Conservation (phyloP, 2,888 invertebrate genomes). For the Didymodactylos carnosus region DNA sequence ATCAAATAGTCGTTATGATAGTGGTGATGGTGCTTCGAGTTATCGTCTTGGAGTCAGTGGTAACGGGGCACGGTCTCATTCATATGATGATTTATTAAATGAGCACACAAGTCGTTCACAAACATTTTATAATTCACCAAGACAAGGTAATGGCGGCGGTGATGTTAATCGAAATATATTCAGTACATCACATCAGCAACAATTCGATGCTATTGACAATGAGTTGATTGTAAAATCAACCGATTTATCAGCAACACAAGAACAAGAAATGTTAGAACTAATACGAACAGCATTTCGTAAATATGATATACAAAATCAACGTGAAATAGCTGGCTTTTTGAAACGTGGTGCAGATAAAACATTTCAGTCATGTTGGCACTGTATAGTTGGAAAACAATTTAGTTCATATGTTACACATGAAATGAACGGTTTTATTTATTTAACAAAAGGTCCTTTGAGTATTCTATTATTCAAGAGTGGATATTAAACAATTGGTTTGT, state of each 20-base stretch:
- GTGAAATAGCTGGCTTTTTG: neutral
- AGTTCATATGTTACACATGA: slow-evolving; percentile 2
- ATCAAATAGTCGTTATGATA: neutral
- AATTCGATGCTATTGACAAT: neutral
- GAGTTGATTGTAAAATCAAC: neutral
- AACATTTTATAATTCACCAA: neutral
- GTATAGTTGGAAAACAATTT: neutral
- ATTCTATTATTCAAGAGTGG: neutral
- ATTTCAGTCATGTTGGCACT: neutral
- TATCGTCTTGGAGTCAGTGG: too few relatives aligned
- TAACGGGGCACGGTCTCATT: neutral
- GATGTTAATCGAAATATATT: neutral
- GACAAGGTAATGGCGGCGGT: too few relatives aligned
- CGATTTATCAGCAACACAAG: neutral
- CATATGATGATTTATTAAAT: neutral
- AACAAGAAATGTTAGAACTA: neutral
- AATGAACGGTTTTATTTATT: neutral
- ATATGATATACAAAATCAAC: neutral
- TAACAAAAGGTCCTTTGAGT: neutral
- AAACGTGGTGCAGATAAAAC: neutral
- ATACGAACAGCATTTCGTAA: neutral
- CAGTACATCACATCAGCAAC: too few relatives aligned
- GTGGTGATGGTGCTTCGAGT: too few relatives aligned
- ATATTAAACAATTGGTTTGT: neutral
- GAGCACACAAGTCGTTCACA: neutral